These are phyloP conservation scores for Drosophila mulleri DNA, from an alignment of 2,888 invertebrate genomes.

Conservation along the genomic window DNA sequence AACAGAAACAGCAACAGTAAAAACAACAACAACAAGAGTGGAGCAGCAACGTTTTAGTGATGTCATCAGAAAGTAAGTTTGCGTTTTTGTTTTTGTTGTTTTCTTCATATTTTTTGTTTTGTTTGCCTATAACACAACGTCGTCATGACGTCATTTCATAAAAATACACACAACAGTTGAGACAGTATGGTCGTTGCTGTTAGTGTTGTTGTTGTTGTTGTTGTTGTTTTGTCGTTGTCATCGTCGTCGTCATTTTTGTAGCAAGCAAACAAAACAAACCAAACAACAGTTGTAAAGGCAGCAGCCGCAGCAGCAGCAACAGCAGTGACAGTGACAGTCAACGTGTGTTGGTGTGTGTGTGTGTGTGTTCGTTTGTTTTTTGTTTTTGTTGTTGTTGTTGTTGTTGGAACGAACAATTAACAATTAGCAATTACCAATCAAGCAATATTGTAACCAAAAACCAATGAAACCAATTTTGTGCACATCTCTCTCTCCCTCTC, in stretches of 20 bases:
- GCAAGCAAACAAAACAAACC: slow-evolving; percentile 71
- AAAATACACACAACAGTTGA: slow-evolving; percentile 74
- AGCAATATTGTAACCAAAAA: slow-evolving; percentile 53
- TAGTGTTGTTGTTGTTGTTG: slow-evolving; percentile 29
- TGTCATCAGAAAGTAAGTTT: slow-evolving; percentile 81
- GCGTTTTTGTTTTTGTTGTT: slow-evolving; percentile 46
- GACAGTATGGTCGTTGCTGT: slow-evolving; percentile 50
- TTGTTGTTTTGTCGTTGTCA: slow-evolving; percentile 39
- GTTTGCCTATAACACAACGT: slow-evolving; percentile 60
- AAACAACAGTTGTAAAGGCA: slow-evolving; percentile 65
- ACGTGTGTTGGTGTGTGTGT: slow-evolving; percentile 18
- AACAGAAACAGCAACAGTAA: slow-evolving; percentile 35
- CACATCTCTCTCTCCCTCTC: slow-evolving; percentile 12
- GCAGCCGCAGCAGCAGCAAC: slow-evolving; percentile 24
- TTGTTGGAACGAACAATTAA: slow-evolving; percentile 26
- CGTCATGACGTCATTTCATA: slow-evolving; percentile 82
- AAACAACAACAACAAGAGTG: slow-evolving; percentile 35
- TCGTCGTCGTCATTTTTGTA: slow-evolving; percentile 53
- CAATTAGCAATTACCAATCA: slow-evolving; percentile 49
- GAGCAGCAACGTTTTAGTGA: slow-evolving; percentile 75
- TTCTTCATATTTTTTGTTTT: slow-evolving; percentile 42
- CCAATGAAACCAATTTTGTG: slow-evolving; percentile 34
- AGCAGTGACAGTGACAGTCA: slow-evolving; percentile 37
- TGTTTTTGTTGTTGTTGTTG: slow-evolving; percentile 27
- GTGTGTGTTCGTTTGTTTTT: slow-evolving; percentile 21